Conservation (phyloP, 2,113 vertebrate species). For the Saccopteryx bilineata region DNA sequence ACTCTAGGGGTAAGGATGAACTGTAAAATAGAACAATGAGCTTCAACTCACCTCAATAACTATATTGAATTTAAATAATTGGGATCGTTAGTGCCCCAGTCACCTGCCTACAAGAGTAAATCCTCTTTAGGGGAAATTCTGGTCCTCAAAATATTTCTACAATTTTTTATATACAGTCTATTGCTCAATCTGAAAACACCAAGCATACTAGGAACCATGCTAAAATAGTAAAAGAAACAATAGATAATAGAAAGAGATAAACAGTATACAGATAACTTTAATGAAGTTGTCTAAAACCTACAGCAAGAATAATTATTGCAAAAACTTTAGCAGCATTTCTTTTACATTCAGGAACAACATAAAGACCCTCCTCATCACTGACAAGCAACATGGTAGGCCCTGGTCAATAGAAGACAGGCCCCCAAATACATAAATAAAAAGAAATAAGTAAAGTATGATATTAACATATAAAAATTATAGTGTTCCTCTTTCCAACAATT, state of each 20-base stretch:
- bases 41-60: background rate
- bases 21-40: background rate
- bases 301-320: background rate
- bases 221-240: background rate
- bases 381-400: background rate
- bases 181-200: background rate
- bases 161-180: background rate
- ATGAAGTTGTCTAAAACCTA: constrained; percentile 29
- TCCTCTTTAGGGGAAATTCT: background rate
- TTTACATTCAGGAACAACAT: background rate
- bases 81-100: background rate
- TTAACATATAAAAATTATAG: background rate
- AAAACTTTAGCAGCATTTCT: constrained; percentile 16
- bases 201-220: background rate
- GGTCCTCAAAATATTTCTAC: background rate
- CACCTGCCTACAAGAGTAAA: background rate
- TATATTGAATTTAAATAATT: background rate
- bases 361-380: background rate
- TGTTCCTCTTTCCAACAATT: background rate
- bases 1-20: background rate
- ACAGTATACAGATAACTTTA: background rate
- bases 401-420: background rate
- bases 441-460: background rate
- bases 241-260: background rate
- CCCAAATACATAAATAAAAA: background rate